Percentiles rank a stretch among this genome's conserved stretches.
Evolutionary conservation across 2,888 invertebrate genomes (phyloP).

Genomic region (Calliopum simillimum): DNA sequence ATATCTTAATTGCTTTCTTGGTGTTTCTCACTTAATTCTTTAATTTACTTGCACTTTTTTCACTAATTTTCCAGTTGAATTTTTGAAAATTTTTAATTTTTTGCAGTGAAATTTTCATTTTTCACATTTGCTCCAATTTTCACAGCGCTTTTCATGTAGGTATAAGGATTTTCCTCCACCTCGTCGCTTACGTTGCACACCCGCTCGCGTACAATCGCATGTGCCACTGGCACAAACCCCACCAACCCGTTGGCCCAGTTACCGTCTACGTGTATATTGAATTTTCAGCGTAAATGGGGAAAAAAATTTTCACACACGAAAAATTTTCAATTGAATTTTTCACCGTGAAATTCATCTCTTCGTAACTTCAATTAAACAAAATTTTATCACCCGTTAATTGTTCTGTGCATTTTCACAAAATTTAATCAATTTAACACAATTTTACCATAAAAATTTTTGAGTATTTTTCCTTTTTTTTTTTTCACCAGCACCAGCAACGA

Average conservation of each 20-base stretch:
- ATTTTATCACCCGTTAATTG: constrained; percentile 35
- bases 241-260: constrained; percentile 45
- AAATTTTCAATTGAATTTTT: constrained; percentile 43
- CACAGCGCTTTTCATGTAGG: constrained; percentile 49
- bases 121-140: constrained; percentile 51
- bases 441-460: constrained; percentile 44
- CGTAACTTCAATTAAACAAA: background rate
- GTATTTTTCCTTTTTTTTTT: constrained; percentile 44
- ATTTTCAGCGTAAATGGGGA: constrained; percentile 46
- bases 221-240: constrained; percentile 33
- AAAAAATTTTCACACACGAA: constrained; percentile 40
- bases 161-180: constrained; percentile 52
- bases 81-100: constrained; percentile 9
- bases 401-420: constrained; percentile 34
- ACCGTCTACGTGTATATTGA: constrained; percentile 51
- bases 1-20: no score
- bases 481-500: constrained; percentile 60
- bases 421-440: constrained; percentile 34
- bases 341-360: constrained; percentile 36
- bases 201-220: constrained; percentile 45
- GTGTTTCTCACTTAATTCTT: no score
- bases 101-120: constrained; percentile 39
- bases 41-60: constrained; percentile 7
- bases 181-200: constrained; percentile 45
- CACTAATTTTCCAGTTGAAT: constrained; percentile 11